phyloP scores from a whole-genome alignment of 2,888 invertebrate genomes.

The Oasisia sp. region DNA sequence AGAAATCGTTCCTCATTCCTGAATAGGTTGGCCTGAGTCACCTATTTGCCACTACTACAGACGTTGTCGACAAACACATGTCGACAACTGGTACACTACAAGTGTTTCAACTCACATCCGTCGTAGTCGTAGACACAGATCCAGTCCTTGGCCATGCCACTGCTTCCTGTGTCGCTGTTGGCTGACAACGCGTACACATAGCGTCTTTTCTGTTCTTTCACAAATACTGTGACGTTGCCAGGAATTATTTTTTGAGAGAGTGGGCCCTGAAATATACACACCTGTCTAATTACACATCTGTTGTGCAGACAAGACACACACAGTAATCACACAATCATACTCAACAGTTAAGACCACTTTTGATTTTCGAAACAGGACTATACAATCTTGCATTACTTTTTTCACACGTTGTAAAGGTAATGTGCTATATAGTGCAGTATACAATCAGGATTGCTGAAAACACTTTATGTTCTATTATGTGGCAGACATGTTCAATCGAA shows the following conservation, averaged over 20 bases:
- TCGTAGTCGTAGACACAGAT: background rate
- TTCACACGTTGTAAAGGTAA: background rate
- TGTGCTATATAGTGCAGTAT: too few species aligned
- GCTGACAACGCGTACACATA: background rate
- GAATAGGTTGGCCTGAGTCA: too few species aligned
- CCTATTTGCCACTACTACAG: too few species aligned
- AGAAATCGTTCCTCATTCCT: too few species aligned
- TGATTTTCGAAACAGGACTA: background rate
- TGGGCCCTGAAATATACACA: background rate
- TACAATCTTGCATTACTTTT: background rate
- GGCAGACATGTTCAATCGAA: too few species aligned
- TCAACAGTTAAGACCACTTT: too few species aligned
- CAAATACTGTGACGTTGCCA: background rate
- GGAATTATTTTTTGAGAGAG: background rate
- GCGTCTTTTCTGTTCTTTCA: background rate
- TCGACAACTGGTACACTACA: background rate
- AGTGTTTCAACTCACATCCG: background rate
- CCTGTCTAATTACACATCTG: background rate
- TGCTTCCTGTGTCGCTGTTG: background rate
- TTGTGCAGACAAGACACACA: background rate
- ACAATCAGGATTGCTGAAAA: too few species aligned
- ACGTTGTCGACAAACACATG: too few species aligned
- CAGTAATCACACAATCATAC: background rate
- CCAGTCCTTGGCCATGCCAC: background rate
- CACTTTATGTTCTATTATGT: too few species aligned